Evolutionary conservation across 2,888 invertebrate species (phyloP), one percentile per base, ranked within the genome.

Genomic region (Brenthis hecate): DNA sequence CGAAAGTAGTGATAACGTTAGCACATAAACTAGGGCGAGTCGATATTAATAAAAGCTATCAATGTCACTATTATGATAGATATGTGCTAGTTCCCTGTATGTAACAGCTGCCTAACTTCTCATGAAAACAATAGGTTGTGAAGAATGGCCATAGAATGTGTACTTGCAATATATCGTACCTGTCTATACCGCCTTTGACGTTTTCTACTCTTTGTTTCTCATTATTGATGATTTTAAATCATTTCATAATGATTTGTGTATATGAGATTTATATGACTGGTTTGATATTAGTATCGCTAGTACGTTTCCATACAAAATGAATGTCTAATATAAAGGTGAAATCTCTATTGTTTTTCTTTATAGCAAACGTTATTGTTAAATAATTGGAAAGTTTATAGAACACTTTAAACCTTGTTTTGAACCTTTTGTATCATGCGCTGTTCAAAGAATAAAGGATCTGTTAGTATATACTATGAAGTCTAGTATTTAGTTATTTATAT

Each of bases 41-140:
- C 13, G 54, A 54, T 54, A 54, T 54, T 54, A 28, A 28, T 54
- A 54, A 28, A 28, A 13, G 23, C 5, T 11, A 50, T n/a, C 13
- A n/a, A 32, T 50, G 58, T 28, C 58, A 23, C 23, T 8, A 28
- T 11, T 60, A 50, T 60, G 47, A 58, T 47, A 48, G 19, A 50
- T 60, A 32, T n/a, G 13, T 60, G 6, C 51, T 19, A 62, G 36
- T 43, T 28, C 16, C 48, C 55, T 48, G 54, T 64, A 55, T 55
- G 55, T 28, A 47, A 28, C 63, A 68, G 28, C 56, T 65, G 68
- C 56, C 68, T 55, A 56, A 60, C 57, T 65, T 69, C 56, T 54
- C 68, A 47, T 50, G 65, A 28, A 36, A 60, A 69, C 65, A 65
- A 69, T 69, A 19, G 19, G 56, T 47, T 16, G 36, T 13, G 50